Evolutionary conservation across 2,888 invertebrate genomes (phyloP).

Genomic region (Drosophila ezoana): DNA sequence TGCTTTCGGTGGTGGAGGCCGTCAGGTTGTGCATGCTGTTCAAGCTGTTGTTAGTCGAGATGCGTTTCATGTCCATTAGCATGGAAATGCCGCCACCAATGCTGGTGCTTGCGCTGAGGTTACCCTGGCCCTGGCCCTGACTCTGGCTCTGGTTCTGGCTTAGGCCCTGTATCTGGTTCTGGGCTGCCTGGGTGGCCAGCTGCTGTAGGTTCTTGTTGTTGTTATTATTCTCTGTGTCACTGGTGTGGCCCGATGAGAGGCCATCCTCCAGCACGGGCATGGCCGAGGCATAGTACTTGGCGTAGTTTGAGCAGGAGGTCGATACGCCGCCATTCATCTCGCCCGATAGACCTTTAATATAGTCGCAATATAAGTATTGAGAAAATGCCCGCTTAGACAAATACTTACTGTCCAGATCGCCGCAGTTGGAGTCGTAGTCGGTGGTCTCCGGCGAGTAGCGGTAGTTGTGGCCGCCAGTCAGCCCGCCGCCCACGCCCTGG

Average conservation of each 20-base stretch:
- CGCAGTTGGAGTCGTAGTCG: constrained; percentile 94
- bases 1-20: constrained; percentile 68
- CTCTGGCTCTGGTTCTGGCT: constrained; percentile 18
- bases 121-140: constrained; percentile 39
- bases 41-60: constrained; percentile 81
- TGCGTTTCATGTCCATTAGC: constrained; percentile 83
- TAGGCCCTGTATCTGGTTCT: constrained; percentile 14
- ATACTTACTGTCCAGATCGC: constrained; percentile 92
- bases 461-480: constrained; percentile 87
- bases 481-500: constrained; percentile 47
- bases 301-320: constrained; percentile 87
- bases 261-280: constrained; percentile 98
- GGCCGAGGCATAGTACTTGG: constrained; percentile 89
- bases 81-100: constrained; percentile 82
- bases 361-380: not conserved
- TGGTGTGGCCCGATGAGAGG: constrained; percentile 96
- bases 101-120: constrained; percentile 60
- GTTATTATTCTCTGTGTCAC: constrained; percentile 93
- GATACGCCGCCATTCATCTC: constrained; percentile 86
- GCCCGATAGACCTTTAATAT: constrained; percentile 85
- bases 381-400: not conserved
- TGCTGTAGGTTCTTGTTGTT: constrained; percentile 69
- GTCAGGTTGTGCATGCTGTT: constrained; percentile 80
- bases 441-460: constrained; percentile 96
- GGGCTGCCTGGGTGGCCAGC: constrained; percentile 14